These are phyloP conservation scores for Oncorhynchus clarkii DNA, from an alignment of 2,113 vertebrate species.

Conservation along the genomic window DNA sequence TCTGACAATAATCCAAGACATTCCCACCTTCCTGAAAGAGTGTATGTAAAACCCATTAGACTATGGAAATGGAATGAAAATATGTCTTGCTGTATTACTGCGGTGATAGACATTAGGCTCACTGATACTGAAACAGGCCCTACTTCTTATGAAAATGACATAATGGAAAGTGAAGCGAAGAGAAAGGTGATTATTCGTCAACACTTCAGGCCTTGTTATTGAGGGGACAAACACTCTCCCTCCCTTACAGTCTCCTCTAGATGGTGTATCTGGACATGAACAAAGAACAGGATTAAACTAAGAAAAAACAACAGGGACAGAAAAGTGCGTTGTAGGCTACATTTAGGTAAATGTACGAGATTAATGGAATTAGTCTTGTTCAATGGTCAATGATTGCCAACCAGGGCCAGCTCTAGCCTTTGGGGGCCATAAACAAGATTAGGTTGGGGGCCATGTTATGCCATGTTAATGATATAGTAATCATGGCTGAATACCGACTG, in stretches of 20 bases:
- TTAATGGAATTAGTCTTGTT: background rate
- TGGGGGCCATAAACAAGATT: no score
- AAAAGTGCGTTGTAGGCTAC: background rate
- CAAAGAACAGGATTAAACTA: background rate
- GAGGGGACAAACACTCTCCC: constrained; percentile 14
- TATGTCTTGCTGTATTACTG: constrained; percentile 51
- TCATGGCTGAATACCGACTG: no score
- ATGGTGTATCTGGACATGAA: background rate
- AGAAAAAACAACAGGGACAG: background rate
- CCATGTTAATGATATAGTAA: no score
- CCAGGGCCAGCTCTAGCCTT: background rate
- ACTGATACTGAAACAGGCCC: constrained; percentile 47
- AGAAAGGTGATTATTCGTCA: constrained; percentile 2
- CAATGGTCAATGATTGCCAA: background rate
- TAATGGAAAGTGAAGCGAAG: constrained; percentile 62
- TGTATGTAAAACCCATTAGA: constrained; percentile 71
- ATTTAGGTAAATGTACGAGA: background rate
- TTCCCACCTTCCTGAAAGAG: constrained; percentile 58
- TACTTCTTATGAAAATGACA: constrained; percentile 45
- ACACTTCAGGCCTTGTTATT: constrained; percentile 38
- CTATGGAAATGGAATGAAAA: constrained; percentile 57
- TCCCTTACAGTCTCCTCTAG: background rate
- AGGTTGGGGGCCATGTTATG: no score
- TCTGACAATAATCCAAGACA: constrained; percentile 47
- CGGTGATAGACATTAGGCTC: constrained; percentile 63